Evolutionary conservation across 2,888 invertebrate genomes (phyloP), one percentile per base, ranked within the genome.

Genomic region (Agonopterix subpropinquella): DNA sequence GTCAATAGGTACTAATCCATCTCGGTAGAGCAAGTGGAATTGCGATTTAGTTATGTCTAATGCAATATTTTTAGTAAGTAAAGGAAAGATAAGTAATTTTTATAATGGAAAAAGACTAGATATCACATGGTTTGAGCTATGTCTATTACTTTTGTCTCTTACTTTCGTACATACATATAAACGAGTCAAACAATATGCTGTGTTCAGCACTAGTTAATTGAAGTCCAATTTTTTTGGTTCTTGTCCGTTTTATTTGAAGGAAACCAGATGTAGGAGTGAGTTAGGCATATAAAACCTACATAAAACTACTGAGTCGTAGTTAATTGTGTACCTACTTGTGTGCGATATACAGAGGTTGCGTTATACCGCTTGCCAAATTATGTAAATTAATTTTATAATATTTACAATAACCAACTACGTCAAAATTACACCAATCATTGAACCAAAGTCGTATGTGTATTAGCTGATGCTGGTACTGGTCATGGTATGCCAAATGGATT

Each of bases 41-140:
- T 11, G 45, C 51, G 43, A 48, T 35, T 39, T 41, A 37, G 41
- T 48, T 39, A 45, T 41, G 4, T 49, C 45, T 49, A 52, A 49
- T 49, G 50, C 43, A 55, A 53, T 45, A 53, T 56, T 56, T 11
- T 52, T 49, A 50, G 48, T 66, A 64, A 64, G 61, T 65, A 64
- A 64, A 63, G 63, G 62, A 69, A 73, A 72, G 73, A 74, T 68
- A 71, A 67, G 56, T 52, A 57, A 55, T 59, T 69, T 68, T 70
- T 65, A 68, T 67, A 71, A 70, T 78, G 77, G 77, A 76, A 78
- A 80, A 80, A 80, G 84, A 86, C 85, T 87, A 85, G 85, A 86
- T 88, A 88, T 88, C 87, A 87, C 87, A 86, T 85, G 82, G 75
- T 82, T 85, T 84, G 82, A 86, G 86, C 85, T 81, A 79, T 78